Base-by-base conservation (phyloP, 2,888 invertebrate species). In the Rapana venosa region DNA sequence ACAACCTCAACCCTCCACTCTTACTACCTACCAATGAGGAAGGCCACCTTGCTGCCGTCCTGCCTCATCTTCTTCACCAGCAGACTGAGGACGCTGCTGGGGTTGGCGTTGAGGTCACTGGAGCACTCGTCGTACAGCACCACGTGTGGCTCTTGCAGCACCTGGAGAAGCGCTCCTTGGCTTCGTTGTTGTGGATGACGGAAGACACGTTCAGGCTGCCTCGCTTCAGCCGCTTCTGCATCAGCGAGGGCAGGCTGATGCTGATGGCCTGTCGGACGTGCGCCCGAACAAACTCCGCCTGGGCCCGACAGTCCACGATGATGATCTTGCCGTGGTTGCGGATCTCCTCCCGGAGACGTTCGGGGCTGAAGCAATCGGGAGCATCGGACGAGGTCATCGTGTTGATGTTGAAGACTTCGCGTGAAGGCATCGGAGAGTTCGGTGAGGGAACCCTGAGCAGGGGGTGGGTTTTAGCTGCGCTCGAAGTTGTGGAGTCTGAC, bases 251-350 rank as follows among this genome's bases (percentile, higher is more conserved):
- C 96, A 99, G 98, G 91, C 98, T 98, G 95, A 99, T 98, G 96
- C 98, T 98, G 89, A 99, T 98, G 90, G 98, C 98, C 92, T 98
- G 98, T 94, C 98, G 97, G 93, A 99, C 98, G 96, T 98, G 98
- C 93, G 97, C 97, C 56, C 93, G 92, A 94, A 98, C 97, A 96
- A 97, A 99, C 94, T 98, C 98, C 94, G 98, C 97, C 90, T 98
- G 98, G 93, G 98, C 97, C 90, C 99, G 97, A 96, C 98, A 98
- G 96, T 99, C 99, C 93, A 99, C 97, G 93, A 98, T 89, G 94
- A 98, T 77, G 47, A 93, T 89, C 85, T 92, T 92, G 36, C 93
- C 92, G 47, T 91, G 91, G 26, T 90, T 92, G 87, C 93, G 91
- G 35, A 94, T 88, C 87, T 94, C 93, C 56, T 93, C 93, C 1